These are phyloP conservation scores for Limnephilus lunatus DNA, from an alignment of 2,888 invertebrate genomes.

Conservation along the genomic window DNA sequence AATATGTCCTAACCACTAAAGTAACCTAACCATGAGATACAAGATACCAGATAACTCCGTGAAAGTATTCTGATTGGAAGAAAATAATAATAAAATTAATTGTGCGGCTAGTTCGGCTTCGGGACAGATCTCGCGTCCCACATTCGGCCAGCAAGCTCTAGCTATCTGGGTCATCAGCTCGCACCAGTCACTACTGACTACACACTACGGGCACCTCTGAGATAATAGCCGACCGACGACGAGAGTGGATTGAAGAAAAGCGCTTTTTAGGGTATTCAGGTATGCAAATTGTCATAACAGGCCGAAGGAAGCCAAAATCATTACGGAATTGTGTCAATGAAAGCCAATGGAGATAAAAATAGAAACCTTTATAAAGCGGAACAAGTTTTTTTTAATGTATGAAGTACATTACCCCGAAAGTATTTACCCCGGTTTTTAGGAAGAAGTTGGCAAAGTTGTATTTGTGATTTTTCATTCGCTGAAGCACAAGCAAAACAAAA, in stretches of 20 bases:
- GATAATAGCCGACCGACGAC: background rate
- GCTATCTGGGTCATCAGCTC: conserved; percentile 57
- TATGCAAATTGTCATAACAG: conserved; percentile 33
- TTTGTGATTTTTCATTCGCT: background rate
- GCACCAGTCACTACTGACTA: background rate
- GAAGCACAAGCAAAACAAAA: too few relatives aligned
- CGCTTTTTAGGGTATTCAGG: conserved; percentile 12
- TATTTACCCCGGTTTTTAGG: background rate
- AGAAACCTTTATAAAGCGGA: background rate
- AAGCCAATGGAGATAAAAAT: background rate
- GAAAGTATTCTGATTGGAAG: conserved; percentile 60
- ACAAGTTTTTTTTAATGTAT: background rate
- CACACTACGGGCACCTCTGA: background rate
- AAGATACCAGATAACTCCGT: conserved; percentile 36
- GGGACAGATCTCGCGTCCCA: conserved; percentile 57
- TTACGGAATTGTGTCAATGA: conserved; percentile 12
- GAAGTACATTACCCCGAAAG: background rate
- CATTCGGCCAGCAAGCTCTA: conserved; percentile 52
- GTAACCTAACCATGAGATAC: background rate
- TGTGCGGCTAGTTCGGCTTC: conserved; percentile 53
- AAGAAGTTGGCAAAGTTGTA: background rate
- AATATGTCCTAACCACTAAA: background rate
- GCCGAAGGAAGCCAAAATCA: conserved; percentile 3
- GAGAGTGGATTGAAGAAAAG: conserved; percentile 1
- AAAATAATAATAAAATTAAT: conserved; percentile 43